Conservation (phyloP, 2,797 vertebrate genomes). For the Myotis myotis region DNA sequence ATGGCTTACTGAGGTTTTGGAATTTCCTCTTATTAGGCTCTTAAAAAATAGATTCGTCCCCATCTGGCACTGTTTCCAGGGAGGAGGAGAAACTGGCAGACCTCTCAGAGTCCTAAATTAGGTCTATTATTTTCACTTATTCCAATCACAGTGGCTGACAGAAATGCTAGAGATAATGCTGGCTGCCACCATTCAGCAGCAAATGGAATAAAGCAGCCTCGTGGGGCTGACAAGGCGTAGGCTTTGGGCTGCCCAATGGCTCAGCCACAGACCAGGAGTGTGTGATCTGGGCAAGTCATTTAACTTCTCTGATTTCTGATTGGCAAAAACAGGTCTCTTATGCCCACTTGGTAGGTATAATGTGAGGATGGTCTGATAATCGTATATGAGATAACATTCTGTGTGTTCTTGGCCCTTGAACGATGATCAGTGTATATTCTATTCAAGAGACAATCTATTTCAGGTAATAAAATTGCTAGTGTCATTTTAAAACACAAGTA, state of each 20-base stretch:
- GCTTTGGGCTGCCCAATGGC: neutral
- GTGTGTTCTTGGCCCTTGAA: neutral
- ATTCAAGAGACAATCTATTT: neutral
- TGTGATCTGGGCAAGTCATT: neutral
- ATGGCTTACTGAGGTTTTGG: constrained; percentile 36
- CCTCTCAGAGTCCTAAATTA: constrained; percentile 5
- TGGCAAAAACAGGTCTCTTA: neutral
- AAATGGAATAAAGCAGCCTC: neutral
- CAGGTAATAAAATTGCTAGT: constrained; percentile 7
- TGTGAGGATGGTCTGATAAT: neutral
- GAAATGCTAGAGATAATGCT: constrained; percentile 18
- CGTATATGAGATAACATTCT: neutral
- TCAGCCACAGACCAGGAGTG: neutral
- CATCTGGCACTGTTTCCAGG: constrained; percentile 29
- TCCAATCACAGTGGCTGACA: constrained; percentile 33
- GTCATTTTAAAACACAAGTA: constrained; percentile 9
- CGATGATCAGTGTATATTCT: neutral
- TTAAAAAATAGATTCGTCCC: constrained; percentile 38
- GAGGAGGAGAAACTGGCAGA: constrained; percentile 7
- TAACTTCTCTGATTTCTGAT: neutral
- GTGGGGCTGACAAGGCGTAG: neutral
- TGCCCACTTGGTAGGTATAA: neutral
- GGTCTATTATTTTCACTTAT: constrained; percentile 53
- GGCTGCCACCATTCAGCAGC: neutral
- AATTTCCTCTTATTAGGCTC: constrained; percentile 58